These are phyloP conservation scores for Drosophila teissieri DNA, from an alignment of 1,140 invertebrate genomes.

Conservation along the genomic window DNA sequence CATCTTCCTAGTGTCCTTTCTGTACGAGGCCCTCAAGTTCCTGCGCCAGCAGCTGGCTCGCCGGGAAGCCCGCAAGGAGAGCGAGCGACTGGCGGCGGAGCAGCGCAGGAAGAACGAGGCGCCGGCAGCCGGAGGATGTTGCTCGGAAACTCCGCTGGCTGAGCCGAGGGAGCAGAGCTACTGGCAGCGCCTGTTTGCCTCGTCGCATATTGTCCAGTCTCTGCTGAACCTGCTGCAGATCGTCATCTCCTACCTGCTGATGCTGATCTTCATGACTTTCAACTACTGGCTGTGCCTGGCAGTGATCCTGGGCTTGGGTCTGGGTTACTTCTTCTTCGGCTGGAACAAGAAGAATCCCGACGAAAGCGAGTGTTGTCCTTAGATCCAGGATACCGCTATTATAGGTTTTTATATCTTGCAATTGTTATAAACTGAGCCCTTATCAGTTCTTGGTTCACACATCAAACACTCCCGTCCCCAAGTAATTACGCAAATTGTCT, in stretches of 20 bases:
- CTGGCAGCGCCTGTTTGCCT: conserved; percentile 57
- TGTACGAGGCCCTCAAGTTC: conserved; percentile 78
- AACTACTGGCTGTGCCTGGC: conserved; percentile 97
- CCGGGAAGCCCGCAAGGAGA: conserved; percentile 42
- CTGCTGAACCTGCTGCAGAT: conserved; percentile 95
- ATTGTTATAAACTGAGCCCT: conserved; percentile 4
- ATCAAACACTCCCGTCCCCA: conserved; percentile 35
- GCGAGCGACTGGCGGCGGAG: conserved; percentile 57
- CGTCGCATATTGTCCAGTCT: conserved; percentile 91
- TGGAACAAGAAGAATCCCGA: conserved; percentile 86
- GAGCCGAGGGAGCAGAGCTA: conserved; percentile 55
- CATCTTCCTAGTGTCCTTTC: conserved; percentile 64
- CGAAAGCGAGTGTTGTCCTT: conserved; percentile 69
- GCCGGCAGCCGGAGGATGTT: conserved; percentile 36
- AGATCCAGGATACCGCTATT: not conserved
- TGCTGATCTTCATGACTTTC: conserved; percentile 99
- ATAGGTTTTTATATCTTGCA: not conserved
- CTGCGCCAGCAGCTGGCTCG: conserved; percentile 61
- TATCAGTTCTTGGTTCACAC: conserved; percentile 11
- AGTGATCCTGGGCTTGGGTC: conserved; percentile 93
- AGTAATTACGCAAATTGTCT: conserved; percentile 62
- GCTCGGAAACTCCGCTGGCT: conserved; percentile 53
- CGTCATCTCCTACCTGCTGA: conserved; percentile 95
- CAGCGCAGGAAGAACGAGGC: conserved; percentile 40
- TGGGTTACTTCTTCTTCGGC: conserved; percentile 97